phyloP scores from a whole-genome alignment of 2,113 vertebrate genomes.

The Nibea coibor region DNA sequence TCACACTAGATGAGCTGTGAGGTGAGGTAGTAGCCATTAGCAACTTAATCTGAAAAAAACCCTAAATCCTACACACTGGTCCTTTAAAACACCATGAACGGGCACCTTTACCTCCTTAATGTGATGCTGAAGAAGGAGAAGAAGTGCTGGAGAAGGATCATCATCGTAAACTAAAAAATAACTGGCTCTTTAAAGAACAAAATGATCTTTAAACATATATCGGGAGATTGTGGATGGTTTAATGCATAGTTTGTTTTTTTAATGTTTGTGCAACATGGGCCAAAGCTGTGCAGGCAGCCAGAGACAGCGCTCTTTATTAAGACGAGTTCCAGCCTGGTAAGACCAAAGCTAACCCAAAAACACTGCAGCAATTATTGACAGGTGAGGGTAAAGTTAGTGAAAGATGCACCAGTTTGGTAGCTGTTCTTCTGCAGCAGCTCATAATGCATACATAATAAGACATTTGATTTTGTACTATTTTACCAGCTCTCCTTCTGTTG shows the following conservation, averaged over 20 bases:
- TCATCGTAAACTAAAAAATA: background rate
- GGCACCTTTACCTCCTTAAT: background rate
- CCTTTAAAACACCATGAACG: background rate
- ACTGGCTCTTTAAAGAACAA: constrained; percentile 5
- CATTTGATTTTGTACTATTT: background rate
- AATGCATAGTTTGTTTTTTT: background rate
- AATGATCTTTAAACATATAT: background rate
- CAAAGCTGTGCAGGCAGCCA: background rate
- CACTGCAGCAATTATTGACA: background rate
- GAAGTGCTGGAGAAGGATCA: background rate
- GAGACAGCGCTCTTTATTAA: background rate
- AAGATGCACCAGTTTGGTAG: background rate
- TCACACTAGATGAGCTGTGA: too few species aligned
- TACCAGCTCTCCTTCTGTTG: too few species aligned
- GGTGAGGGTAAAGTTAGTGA: background rate
- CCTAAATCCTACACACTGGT: too few species aligned
- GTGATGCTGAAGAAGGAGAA: too few species aligned
- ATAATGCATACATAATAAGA: background rate
- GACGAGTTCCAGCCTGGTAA: background rate
- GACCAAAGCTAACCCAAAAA: background rate
- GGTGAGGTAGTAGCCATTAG: too few species aligned
- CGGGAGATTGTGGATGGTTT: background rate
- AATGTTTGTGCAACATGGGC: background rate
- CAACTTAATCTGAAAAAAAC: too few species aligned
- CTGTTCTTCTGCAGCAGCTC: background rate